Conservation (phyloP, 2,888 invertebrate genomes). For the Pandemis corylana region DNA sequence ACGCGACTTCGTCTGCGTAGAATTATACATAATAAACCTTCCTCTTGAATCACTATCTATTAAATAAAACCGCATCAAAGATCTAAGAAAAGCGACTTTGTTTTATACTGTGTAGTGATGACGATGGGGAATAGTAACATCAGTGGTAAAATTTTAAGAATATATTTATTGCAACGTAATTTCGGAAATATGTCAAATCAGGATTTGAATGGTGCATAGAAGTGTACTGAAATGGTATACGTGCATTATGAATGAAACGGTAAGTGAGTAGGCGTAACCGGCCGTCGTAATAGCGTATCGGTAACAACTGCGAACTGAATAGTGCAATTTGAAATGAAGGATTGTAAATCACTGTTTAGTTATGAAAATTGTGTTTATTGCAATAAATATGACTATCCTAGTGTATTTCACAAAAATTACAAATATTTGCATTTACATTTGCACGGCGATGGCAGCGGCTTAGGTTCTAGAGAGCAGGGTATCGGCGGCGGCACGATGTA, state of each 20-base stretch:
- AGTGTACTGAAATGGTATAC: constrained; percentile 12
- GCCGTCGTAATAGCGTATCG: constrained; percentile 48
- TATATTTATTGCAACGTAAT: constrained; percentile 29
- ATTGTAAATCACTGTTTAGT: constrained; percentile 17
- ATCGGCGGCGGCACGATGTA: constrained; percentile 72
- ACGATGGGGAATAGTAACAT: background rate
- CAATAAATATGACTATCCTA: constrained; percentile 49
- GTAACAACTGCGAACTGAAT: constrained; percentile 42
- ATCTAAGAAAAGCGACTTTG: too few relatives aligned
- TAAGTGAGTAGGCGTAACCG: constrained; percentile 52
- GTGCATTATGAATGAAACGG: constrained; percentile 47
- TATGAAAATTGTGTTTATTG: constrained; percentile 36
- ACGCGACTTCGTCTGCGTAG: too few relatives aligned
- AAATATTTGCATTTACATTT: constrained; percentile 50
- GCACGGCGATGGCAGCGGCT: constrained; percentile 58
- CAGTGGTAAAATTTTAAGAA: background rate
- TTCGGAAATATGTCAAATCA: background rate
- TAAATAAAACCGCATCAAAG: too few relatives aligned
- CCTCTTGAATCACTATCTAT: too few relatives aligned
- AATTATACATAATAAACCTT: too few relatives aligned
- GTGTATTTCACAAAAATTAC: constrained; percentile 42
- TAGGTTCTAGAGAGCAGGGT: constrained; percentile 71
- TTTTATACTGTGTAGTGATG: too few relatives aligned
- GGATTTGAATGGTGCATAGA: background rate
- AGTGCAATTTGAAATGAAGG: constrained; percentile 14